Evolutionary conservation across 2,888 invertebrate species (phyloP).

Genomic region (Strigamia transsilvanica): DNA sequence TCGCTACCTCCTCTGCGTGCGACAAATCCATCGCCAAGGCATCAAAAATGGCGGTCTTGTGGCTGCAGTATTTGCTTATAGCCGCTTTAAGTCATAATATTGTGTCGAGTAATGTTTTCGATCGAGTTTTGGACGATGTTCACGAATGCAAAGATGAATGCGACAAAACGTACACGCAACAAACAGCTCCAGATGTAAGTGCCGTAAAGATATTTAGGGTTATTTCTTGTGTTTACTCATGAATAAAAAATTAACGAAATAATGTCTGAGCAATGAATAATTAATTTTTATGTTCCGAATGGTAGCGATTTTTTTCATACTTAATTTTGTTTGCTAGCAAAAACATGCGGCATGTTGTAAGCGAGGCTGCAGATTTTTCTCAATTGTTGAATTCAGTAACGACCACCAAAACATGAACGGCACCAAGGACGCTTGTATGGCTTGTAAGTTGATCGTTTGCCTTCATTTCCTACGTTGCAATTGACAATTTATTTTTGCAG

Average conservation of each 20-base stretch:
- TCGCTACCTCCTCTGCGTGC: too few species aligned
- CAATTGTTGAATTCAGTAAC: slow-evolving; percentile 61
- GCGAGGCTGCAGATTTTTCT: slow-evolving; percentile 61
- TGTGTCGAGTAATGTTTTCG: slow-evolving; percentile 53
- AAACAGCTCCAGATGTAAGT: slow-evolving; percentile 60
- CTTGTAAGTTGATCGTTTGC: slow-evolving; percentile 58
- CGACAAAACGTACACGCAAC: slow-evolving; percentile 60
- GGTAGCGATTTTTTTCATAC: background rate
- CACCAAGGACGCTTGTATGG: slow-evolving; percentile 60
- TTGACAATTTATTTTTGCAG: slow-evolving; percentile 48
- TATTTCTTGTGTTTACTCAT: background rate
- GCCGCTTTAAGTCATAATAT: slow-evolving; percentile 24
- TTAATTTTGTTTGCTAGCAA: slow-evolving; percentile 58
- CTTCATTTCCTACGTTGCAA: too few species aligned
- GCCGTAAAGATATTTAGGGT: background rate
- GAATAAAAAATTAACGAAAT: too few species aligned
- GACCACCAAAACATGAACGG: slow-evolving; percentile 59
- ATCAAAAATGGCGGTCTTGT: slow-evolving; percentile 37
- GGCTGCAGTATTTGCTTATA: background rate
- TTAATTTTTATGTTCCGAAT: background rate
- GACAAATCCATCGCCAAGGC: background rate
- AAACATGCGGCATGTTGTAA: slow-evolving; percentile 59
- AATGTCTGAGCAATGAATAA: background rate
- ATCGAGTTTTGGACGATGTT: slow-evolving; percentile 55
- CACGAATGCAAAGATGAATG: slow-evolving; percentile 60